A percentile compares a stretch with the other conserved stretches of the same genome.
Evolutionary conservation across 2,113 vertebrate genomes (phyloP).

Genomic region (Tachysurus vachellii): DNA sequence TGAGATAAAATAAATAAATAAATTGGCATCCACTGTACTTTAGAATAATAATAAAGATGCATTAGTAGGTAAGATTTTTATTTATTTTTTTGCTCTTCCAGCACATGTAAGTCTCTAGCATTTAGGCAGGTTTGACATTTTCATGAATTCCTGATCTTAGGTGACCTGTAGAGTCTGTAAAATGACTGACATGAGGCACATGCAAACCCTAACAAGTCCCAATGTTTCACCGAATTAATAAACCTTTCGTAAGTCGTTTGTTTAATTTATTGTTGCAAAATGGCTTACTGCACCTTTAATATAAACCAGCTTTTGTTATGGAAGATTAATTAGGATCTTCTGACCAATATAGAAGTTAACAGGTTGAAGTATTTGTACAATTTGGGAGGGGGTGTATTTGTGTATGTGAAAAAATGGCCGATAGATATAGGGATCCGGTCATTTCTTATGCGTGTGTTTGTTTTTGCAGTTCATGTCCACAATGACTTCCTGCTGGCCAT

Average conservation of each 20-base stretch:
- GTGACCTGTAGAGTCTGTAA: no score
- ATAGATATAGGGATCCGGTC: neutral
- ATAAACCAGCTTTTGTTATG: neutral
- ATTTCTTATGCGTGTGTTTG: neutral
- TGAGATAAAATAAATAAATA: no score
- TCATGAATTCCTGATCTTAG: neutral
- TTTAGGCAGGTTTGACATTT: neutral
- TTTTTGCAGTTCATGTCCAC: slow-evolving; percentile 87
- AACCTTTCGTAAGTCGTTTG: no score
- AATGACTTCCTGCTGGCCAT: slow-evolving; percentile 98
- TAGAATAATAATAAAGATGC: neutral
- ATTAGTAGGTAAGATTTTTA: neutral
- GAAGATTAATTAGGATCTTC: neutral
- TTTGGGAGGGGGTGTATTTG: no score
- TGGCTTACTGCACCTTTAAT: neutral
- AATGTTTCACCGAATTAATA: no score
- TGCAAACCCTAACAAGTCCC: no score
- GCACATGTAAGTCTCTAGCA: no score
- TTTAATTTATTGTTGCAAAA: no score
- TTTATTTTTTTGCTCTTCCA: no score
- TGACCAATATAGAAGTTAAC: neutral
- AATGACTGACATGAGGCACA: no score
- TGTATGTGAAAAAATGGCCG: neutral
- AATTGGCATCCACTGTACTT: no score
- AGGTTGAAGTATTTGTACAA: no score